Evolutionary conservation across 23 tunicate genomes (phyloP), one percentile per base, ranked within the genome.

Genomic region (Oikopleura dioica): DNA sequence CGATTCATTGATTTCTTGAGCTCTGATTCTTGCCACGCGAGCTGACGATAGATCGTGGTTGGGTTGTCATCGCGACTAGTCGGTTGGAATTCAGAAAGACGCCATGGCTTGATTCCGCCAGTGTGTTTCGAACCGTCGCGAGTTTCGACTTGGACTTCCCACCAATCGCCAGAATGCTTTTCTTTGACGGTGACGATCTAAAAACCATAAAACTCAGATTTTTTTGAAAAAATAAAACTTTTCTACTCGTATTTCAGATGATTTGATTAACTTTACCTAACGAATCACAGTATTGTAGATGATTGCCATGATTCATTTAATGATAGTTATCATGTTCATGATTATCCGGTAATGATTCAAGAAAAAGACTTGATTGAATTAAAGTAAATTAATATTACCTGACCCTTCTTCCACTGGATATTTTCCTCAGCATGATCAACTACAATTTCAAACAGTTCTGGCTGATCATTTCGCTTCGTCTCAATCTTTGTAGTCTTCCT

Each of bases 101-200:
- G 29, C 72, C 72, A 63, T 2, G 72, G 72, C 33, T 63, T 63
- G 33, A 63, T 63, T 63, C 72, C 72, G 33, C 72, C 72, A 28
- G 33, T 63, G 29, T 28, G 72, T 28, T 28, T 63, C 30, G 72
- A 63, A 28, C 72, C 72, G 2, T 63, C 72, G 32, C 72, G 29
- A 5, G 72, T 63, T 63, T 63, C 72, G 26, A 63, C 33, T 31
- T 63, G 72, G 2, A 63, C 72, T 63, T 63, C 72, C 72, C 72
- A 63, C 29, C 33, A 63, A 63, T 63, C 72, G 16, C 72, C 72
- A 28, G 72, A 63, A 16, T 23, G 72, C 72, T 28, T 63, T 21
- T 63, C 72, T 28, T 28, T 63, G 72, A 63, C 72, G 5, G 72
- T 12, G 33, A 63, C 72, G 72, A 63, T 31, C 26, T 63, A 44